Evolutionary conservation across 1,140 invertebrate species (phyloP).

Genomic region (Drosophila pallidifrons): DNA sequence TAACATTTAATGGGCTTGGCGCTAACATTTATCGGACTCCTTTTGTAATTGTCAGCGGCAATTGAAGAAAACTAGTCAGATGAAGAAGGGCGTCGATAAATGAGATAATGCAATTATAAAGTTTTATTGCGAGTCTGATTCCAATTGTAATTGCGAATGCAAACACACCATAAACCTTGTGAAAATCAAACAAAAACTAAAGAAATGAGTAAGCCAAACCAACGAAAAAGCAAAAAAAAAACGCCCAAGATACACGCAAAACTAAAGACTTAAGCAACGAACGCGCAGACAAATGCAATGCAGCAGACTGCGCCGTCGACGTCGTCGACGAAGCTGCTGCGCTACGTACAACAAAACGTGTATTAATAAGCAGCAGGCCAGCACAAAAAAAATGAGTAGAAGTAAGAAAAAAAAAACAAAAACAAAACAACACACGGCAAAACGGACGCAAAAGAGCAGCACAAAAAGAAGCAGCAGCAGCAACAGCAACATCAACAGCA

Average conservation of each 20-base stretch:
- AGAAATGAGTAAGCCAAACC: slow-evolving; percentile 10
- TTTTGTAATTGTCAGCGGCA: slow-evolving; percentile 57
- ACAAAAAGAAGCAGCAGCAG: slow-evolving; percentile 55
- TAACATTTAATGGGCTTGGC: slow-evolving; percentile 68
- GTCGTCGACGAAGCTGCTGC: slow-evolving; percentile 29
- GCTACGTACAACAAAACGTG: slow-evolving; percentile 67
- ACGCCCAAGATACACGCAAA: slow-evolving; percentile 49
- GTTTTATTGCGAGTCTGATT: slow-evolving; percentile 11
- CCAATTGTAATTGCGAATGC: slow-evolving; percentile 38
- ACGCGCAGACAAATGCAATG: slow-evolving; percentile 55
- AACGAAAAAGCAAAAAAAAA: not conserved
- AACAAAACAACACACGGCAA: slow-evolving; percentile 65
- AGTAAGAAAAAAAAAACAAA: slow-evolving; percentile 46
- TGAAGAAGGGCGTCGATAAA: slow-evolving; percentile 4
- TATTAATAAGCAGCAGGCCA: slow-evolving; percentile 78
- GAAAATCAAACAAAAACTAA: slow-evolving; percentile 43
- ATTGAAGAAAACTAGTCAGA: slow-evolving; percentile 1
- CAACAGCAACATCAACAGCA: slow-evolving; percentile 44
- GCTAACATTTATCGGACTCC: slow-evolving; percentile 68
- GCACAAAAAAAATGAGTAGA: slow-evolving; percentile 54
- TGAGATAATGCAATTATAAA: slow-evolving; percentile 31
- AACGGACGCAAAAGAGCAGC: slow-evolving; percentile 73
- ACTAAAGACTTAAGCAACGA: slow-evolving; percentile 83
- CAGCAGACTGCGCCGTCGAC: slow-evolving; percentile 18
- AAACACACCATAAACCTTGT: slow-evolving; percentile 35